These are phyloP conservation scores for western clawed frog (Xenopus tropicalis) DNA, from an alignment of 2,113 vertebrate genomes.

Conservation along the genomic window DNA sequence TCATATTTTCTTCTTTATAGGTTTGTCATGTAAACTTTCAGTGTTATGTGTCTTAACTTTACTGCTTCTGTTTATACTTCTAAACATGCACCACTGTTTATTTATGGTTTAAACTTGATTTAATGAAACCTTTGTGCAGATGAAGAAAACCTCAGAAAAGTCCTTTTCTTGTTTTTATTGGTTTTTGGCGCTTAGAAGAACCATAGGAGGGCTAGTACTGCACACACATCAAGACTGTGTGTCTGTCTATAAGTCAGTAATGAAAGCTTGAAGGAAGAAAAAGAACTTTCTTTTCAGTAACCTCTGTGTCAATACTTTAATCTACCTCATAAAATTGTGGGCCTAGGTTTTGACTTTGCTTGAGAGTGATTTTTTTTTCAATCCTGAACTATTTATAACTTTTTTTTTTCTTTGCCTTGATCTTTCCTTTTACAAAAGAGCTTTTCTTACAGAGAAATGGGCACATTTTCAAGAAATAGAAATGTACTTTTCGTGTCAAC, in stretches of 20 bases:
- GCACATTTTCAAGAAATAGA: not conserved
- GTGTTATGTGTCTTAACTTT: too few relatives aligned
- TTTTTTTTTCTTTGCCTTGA: conserved; percentile 5
- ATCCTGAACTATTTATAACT: conserved; percentile 4
- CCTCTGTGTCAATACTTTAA: conserved; percentile 21
- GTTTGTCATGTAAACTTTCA: too few relatives aligned
- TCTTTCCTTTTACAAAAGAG: not conserved
- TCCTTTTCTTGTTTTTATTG: conserved; percentile 28
- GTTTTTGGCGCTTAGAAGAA: not conserved
- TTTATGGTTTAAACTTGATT: too few relatives aligned
- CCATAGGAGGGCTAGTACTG: conserved; percentile 3
- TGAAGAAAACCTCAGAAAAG: not conserved
- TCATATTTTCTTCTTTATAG: too few relatives aligned
- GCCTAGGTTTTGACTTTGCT: conserved; percentile 2
- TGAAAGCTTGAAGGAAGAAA: conserved; percentile 23
- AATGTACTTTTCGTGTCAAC: conserved; percentile 7
- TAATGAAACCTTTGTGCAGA: not conserved
- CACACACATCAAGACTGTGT: not conserved
- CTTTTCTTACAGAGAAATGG: not conserved
- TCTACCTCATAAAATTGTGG: conserved; percentile 11
- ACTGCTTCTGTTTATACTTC: too few relatives aligned
- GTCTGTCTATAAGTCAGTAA: conserved; percentile 24
- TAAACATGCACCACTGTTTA: too few relatives aligned
- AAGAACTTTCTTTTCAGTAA: conserved; percentile 19
- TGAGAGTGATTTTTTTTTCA: conserved; percentile 4